These are phyloP conservation scores for Pterocles burchelli DNA, from an alignment of 2,113 vertebrate genomes.

Conservation along the genomic window DNA sequence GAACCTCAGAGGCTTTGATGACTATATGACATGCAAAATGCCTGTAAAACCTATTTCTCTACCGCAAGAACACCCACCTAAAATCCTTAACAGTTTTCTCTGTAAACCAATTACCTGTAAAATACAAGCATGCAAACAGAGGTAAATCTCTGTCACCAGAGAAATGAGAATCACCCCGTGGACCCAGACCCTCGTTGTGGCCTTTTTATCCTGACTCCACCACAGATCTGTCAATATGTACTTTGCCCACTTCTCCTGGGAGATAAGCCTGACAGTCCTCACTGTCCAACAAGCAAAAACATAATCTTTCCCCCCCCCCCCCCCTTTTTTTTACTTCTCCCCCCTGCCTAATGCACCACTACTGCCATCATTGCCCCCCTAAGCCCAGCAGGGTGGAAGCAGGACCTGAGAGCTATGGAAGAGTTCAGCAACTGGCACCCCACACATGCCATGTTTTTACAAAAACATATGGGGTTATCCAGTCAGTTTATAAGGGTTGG, in stretches of 20 bases:
- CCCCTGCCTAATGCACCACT: neutral
- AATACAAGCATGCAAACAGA: neutral
- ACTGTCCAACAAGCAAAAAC: neutral
- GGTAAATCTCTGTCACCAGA: neutral
- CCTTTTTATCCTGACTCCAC: neutral
- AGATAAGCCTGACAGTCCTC: neutral
- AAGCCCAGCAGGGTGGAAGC: neutral
- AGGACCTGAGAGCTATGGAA: neutral
- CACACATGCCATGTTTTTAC: neutral
- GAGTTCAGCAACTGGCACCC: neutral
- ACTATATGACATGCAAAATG: neutral
- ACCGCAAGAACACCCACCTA: neutral
- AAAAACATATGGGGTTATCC: neutral
- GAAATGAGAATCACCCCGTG: neutral
- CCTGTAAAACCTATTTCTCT: neutral
- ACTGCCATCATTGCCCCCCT: neutral
- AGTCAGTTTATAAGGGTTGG: neutral
- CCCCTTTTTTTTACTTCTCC: neutral
- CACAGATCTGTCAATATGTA: neutral
- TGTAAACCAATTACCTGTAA: neutral
- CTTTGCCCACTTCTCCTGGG: neutral
- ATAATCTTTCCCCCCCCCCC: too few species aligned
- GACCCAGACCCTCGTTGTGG: rapidly evolving
- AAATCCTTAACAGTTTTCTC: neutral
- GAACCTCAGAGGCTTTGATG: neutral